Percentiles rank a stretch among this genome's conserved stretches.
Conservation (phyloP, 2,888 invertebrate genomes). For the Melanostoma scalare region DNA sequence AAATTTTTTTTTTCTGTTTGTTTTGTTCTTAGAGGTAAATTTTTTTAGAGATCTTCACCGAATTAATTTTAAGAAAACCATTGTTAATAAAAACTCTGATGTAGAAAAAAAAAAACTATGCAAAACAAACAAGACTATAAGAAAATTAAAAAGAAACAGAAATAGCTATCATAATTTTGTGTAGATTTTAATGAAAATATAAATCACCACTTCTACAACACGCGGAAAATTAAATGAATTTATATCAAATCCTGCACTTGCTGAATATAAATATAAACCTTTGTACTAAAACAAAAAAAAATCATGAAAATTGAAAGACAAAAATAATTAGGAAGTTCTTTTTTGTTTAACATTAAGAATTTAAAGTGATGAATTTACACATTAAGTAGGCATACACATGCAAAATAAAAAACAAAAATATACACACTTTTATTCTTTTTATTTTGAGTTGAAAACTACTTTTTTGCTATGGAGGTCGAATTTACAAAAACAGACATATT, state of each 20-base stretch:
- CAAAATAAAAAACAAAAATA: slow-evolving; percentile 8
- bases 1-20: slow-evolving; percentile 5
- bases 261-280: slow-evolving; percentile 32
- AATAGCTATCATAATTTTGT: slow-evolving; percentile 26
- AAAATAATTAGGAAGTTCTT: slow-evolving; percentile 7
- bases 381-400: slow-evolving; percentile 10
- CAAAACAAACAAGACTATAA: slow-evolving; percentile 49
- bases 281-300: slow-evolving; percentile 23
- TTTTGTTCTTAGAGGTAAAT: slow-evolving; percentile 14
- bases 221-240: slow-evolving; percentile 36
- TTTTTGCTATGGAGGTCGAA: background rate
- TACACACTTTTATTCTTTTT: background rate
- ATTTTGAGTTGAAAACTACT: background rate
- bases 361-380: slow-evolving; percentile 11
- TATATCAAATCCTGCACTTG: slow-evolving; percentile 55
- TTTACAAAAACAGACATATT: background rate
- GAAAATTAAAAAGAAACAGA: slow-evolving; percentile 11
- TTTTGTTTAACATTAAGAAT: background rate
- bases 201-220: slow-evolving; percentile 24
- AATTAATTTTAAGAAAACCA: background rate
- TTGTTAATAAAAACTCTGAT: background rate
- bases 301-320: background rate
- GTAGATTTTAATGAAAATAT: slow-evolving; percentile 18
- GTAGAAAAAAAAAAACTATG: slow-evolving; percentile 9
- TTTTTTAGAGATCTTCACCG: background rate